These are phyloP conservation scores for Trichogramma dendrolimi DNA, from an alignment of 2,888 invertebrate species.

Conservation along the genomic window DNA sequence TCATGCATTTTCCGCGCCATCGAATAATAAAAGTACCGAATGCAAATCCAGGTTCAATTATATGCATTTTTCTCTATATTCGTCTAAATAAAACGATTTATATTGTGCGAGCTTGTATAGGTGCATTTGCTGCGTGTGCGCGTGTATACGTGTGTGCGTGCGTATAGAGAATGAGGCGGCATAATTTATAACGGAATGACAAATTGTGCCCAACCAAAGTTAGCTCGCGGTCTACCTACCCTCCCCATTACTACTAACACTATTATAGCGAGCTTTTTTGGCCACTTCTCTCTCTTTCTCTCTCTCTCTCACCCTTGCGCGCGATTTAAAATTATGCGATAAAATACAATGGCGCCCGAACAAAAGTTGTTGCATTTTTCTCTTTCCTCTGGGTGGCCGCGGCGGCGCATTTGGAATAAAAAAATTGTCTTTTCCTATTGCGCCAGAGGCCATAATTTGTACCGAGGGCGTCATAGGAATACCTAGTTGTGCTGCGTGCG, in stretches of 20 bases:
- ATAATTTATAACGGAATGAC: constrained; percentile 29
- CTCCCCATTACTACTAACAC: constrained; percentile 12
- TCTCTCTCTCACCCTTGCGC: neutral
- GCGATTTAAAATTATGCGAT: constrained; percentile 30
- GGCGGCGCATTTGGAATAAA: constrained; percentile 3
- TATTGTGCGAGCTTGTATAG: too few species aligned
- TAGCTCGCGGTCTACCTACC: too few species aligned
- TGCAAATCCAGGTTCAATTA: too few species aligned
- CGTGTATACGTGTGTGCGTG: too few species aligned
- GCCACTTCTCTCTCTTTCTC: constrained; percentile 8
- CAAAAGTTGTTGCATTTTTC: constrained; percentile 24
- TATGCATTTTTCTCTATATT: too few species aligned
- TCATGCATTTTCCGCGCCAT: too few species aligned
- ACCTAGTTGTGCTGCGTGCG: too few species aligned
- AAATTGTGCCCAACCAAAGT: constrained; percentile 17
- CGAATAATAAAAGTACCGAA: too few species aligned
- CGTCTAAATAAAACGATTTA: too few species aligned
- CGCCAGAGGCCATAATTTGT: constrained; percentile 28
- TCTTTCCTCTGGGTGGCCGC: neutral
- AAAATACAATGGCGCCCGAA: constrained; percentile 28
- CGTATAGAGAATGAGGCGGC: constrained; percentile 2
- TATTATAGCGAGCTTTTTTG: constrained; percentile 20
- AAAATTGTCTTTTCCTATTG: constrained; percentile 17
- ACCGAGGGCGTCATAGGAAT: constrained; percentile 10
- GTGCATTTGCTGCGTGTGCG: too few species aligned